Base-by-base conservation (phyloP, 1,140 invertebrate species). In the Pseudobourletiella spinata region DNA sequence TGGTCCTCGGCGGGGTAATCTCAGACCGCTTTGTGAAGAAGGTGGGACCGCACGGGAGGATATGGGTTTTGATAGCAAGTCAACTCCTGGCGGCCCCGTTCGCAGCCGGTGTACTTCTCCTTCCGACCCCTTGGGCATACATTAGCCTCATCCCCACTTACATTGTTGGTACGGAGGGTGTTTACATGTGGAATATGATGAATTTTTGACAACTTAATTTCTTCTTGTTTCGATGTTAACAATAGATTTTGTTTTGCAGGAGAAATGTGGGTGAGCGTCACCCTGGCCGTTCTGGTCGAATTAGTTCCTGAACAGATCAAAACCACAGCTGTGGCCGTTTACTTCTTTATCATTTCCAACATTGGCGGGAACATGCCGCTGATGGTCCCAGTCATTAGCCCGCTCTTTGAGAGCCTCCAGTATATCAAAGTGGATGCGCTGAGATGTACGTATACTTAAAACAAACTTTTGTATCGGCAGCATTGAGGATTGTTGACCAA, bases 1-100 rank as follows among this genome's bases (percentile, higher is more conserved):
- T 70, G 14, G 61, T 76, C 11, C 59, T 76, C 8, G 79, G 79
- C 6, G 79, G 79, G 16, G 76, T 79, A 57, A 74, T 79, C 24
- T 78, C 77, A 1, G 79, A 80, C 67, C 61, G 72, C 60, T 68
- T 79, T 20, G 77, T 78, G 8, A 75, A 75, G 54, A 72, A 69
- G 50, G 57, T 73, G 1, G 78, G 77, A 26, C 66, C 76, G 1
- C 73, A 74, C 59, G 74, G 74, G 1, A 66, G 79, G 61, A 72
- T 79, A 18, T 71, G 75, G 54, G 76, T 80, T 1, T 71, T 80
- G 1, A 72, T 75, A 8, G 67, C 70, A 11, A 79, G 77, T 70
- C 75, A 79, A 74, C n/a, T 78, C 16, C 29, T 76, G 26, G 77
- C 78, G 24, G 76, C 77, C 29, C 78, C 78, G 4, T 79, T 79